These are phyloP conservation scores for Solenodon paradoxus DNA, from an alignment of 2,113 vertebrate species.

Conservation along the genomic window DNA sequence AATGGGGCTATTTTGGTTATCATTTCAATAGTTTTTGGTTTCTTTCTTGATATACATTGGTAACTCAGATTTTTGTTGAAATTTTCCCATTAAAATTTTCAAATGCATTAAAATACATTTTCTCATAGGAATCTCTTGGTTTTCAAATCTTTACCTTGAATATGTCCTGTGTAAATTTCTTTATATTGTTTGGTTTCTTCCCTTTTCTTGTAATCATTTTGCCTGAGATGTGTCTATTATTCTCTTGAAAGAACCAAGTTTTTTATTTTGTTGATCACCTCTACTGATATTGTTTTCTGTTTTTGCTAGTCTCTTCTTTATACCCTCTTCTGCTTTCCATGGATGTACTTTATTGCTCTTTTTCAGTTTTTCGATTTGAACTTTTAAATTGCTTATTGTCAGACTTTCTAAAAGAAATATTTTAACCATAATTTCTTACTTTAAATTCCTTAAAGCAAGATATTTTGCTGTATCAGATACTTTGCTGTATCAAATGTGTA, in stretches of 20 bases:
- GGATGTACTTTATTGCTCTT: background rate
- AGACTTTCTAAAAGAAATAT: conserved; percentile 40
- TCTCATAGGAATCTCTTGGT: background rate
- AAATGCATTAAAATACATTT: background rate
- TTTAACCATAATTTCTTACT: background rate
- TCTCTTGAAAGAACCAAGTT: background rate
- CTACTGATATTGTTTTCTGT: background rate
- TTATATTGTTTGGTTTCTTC: background rate
- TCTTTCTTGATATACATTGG: background rate
- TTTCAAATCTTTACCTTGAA: conserved; percentile 22
- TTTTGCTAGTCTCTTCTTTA: conserved; percentile 7
- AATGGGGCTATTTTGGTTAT: background rate
- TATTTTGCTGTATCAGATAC: background rate
- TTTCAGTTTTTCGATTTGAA: background rate
- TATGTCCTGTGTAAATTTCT: background rate
- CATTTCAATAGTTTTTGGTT: background rate
- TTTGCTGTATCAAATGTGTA: background rate
- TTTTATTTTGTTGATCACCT: background rate
- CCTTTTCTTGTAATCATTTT: background rate
- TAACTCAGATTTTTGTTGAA: conserved; percentile 11
- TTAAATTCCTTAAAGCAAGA: too few relatives aligned
- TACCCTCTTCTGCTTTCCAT: background rate
- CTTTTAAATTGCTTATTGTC: conserved; percentile 21
- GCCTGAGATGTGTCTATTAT: background rate
- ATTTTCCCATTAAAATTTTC: background rate